These are phyloP conservation scores for Parasteatoda lunata DNA, from an alignment of 2,888 invertebrate genomes.

Conservation along the genomic window DNA sequence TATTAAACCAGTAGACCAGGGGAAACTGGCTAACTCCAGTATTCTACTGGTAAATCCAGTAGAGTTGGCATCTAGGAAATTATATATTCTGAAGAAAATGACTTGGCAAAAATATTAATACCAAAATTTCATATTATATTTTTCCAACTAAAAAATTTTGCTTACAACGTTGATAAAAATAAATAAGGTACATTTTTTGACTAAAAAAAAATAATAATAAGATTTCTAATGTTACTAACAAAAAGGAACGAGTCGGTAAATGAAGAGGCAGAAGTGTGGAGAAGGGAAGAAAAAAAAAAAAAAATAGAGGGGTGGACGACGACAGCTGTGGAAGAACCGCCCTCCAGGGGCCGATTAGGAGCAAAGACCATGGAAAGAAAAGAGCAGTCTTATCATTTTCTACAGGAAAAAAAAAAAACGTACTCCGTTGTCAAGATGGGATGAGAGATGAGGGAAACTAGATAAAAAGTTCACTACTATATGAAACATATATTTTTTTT, in stretches of 20 bases:
- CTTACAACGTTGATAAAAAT: too few relatives aligned
- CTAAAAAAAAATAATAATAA: too few relatives aligned
- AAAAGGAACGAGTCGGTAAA: background rate
- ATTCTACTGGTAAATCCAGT: too few relatives aligned
- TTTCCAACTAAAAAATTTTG: too few relatives aligned
- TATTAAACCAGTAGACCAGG: too few relatives aligned
- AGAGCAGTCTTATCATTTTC: slow-evolving; percentile 42
- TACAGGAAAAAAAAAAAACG: background rate
- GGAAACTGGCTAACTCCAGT: too few relatives aligned
- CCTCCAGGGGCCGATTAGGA: slow-evolving; percentile 58
- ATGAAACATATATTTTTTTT: slow-evolving; percentile 1
- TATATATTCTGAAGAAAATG: too few relatives aligned
- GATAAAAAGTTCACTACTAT: slow-evolving; percentile 33
- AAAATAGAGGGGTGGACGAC: slow-evolving; percentile 27
- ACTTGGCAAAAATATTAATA: too few relatives aligned
- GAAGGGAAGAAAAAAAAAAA: slow-evolving; percentile 4
- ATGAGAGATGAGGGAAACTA: slow-evolving; percentile 6
- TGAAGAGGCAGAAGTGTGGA: background rate
- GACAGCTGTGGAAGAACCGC: slow-evolving; percentile 52
- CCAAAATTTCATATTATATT: too few relatives aligned
- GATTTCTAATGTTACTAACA: too few relatives aligned
- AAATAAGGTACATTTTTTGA: too few relatives aligned
- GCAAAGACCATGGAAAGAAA: slow-evolving; percentile 37
- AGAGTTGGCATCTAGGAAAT: too few relatives aligned
- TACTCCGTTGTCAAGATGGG: slow-evolving; percentile 26